Base-by-base conservation (phyloP, 1,140 invertebrate species). In the Atopsyche davidsoni region DNA sequence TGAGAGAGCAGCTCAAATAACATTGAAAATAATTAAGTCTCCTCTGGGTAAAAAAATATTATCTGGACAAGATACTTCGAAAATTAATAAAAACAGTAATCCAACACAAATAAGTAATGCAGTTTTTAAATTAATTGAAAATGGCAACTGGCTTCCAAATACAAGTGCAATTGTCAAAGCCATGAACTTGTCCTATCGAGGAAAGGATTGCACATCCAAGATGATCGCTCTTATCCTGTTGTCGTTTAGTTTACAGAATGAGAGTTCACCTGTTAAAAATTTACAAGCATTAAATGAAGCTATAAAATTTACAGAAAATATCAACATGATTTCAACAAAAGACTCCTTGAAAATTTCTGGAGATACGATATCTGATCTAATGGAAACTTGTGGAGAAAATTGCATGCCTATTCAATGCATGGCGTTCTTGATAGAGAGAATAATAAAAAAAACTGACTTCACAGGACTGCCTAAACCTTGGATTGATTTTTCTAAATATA, bases 21-120 rank as follows among this genome's bases (percentile, higher is more conserved):
- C 75, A 2, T 67, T 72, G 58, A 58, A 73, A 46, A 70, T 82
- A 25, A 55, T 79, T 25, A 55, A 53, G 17, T 78, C 76, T 0
- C 60, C 66, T 6, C 78, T 77, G 61, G 74, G 74, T 38, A 58
- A 60, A 44, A 61, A 71, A 53, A 68, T 75, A 61, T 23, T 60
- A 46, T 63, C 66, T 62, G 55, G 55, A 53, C 17, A 41, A 14
- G 13, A 62, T 59, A 17, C 73, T 66, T 63, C 49, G 54, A 47
- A 41, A 2, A 41, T 76, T 6, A 59, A 63, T n/a, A 46, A 66
- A 39, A 60, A 58, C 4, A 60, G 69, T 34, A 63, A 68, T 38
- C 41, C 53, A 39, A 51, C 62, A 57, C 47, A 59, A 3, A 42
- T 73, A 32, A 67, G 64, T 41, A 63, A 70, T 46, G 51, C 51